A percentile compares a stretch with the other conserved stretches of the same genome.
phyloP scores from a whole-genome alignment of 2,113 vertebrate species.

The Smithornis capensis region DNA sequence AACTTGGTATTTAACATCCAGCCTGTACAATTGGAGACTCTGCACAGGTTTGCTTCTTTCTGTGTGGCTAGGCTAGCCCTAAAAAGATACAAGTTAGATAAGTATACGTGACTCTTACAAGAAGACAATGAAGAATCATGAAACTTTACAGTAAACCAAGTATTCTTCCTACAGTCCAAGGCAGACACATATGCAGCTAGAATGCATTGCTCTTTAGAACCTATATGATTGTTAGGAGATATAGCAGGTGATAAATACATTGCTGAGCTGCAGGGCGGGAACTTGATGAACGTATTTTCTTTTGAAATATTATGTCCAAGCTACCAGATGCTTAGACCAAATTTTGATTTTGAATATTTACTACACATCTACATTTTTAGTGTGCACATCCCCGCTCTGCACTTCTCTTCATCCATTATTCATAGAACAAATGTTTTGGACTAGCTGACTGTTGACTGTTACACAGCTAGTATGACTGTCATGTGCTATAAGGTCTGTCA shows the following conservation, averaged over 20 bases:
- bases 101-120: background rate
- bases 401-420: background rate
- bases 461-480: background rate
- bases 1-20: background rate
- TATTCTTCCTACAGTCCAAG: background rate
- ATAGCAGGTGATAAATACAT: background rate
- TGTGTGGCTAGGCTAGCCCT: background rate
- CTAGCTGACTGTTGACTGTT: background rate
- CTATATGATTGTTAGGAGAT: background rate
- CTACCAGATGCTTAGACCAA: background rate
- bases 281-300: background rate
- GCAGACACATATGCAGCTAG: background rate
- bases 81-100: background rate
- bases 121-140: background rate
- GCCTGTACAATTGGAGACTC: background rate
- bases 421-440: background rate
- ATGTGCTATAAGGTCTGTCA: background rate
- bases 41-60: background rate
- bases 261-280: background rate
- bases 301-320: background rate
- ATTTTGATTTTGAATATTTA: background rate
- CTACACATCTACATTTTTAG: background rate
- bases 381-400: rapidly evolving
- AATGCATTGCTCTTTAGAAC: background rate
- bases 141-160: background rate